Evolutionary conservation across 2,113 vertebrate genomes (phyloP).

Genomic region (Charadrius vociferus): DNA sequence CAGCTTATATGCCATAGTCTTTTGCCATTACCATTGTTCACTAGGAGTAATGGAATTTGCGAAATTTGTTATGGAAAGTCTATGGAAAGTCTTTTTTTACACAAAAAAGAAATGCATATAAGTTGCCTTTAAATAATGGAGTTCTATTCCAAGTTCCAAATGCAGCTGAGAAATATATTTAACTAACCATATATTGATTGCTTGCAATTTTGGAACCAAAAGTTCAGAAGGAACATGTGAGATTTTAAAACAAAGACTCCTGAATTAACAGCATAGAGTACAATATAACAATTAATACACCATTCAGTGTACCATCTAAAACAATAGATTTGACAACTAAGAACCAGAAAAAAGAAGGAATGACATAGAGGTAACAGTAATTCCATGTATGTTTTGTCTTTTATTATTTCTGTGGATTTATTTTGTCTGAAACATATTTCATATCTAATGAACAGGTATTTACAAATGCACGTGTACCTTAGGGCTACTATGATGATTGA

Average conservation of each 20-base stretch:
- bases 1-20: background rate
- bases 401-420: background rate
- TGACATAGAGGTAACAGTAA: background rate
- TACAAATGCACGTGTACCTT: background rate
- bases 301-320: background rate
- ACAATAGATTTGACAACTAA: background rate
- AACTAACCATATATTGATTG: background rate
- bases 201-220: background rate
- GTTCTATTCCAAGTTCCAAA: background rate
- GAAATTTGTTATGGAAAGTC: background rate
- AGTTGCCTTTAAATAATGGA: background rate
- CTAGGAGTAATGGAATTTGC: background rate
- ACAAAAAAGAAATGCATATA: background rate
- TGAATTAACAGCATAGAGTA: background rate
- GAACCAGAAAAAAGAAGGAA: background rate
- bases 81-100: background rate
- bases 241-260: background rate
- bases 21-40: background rate
- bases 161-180: background rate
- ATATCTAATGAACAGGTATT: background rate
- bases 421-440: background rate
- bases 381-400: background rate
- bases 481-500: background rate
- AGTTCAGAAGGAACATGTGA: background rate
- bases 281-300: background rate